Evolutionary conservation across 2,797 vertebrate species (phyloP).

Genomic region (Acanthornis magna): DNA sequence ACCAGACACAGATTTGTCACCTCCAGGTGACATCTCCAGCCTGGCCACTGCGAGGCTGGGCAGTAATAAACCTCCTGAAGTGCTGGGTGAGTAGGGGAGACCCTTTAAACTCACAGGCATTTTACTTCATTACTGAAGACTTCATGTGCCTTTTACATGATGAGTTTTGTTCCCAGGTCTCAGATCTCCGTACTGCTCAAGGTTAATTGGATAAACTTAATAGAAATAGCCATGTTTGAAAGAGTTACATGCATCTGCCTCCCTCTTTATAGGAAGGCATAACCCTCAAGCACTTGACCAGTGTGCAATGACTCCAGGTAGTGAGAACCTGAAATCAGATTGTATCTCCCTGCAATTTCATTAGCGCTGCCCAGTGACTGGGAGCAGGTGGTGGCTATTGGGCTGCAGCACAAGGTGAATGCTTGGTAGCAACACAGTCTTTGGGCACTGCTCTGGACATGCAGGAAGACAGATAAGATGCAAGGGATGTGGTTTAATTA

Average conservation of each 20-base stretch:
- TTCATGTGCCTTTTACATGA: slow-evolving; percentile 19
- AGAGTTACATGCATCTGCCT: neutral
- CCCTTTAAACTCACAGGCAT: neutral
- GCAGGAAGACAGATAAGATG: slow-evolving; percentile 62
- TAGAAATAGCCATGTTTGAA: neutral
- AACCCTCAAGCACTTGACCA: neutral
- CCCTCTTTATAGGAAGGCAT: neutral
- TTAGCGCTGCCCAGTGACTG: accelerated
- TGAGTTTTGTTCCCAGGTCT: neutral
- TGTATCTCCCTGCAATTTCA: neutral
- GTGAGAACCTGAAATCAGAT: neutral
- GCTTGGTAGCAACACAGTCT: neutral
- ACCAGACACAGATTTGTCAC: neutral
- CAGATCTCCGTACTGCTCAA: neutral
- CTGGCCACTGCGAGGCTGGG: neutral
- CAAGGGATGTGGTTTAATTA: slow-evolving; percentile 62
- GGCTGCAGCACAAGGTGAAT: neutral
- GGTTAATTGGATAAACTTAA: slow-evolving; percentile 31
- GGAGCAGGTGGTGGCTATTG: neutral
- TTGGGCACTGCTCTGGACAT: neutral
- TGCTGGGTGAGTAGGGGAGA: neutral
- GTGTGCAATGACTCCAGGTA: neutral
- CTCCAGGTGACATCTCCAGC: neutral
- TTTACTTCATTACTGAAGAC: neutral
- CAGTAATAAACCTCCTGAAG: neutral